These are phyloP conservation scores for Morpho deidamia DNA, from an alignment of 2,888 invertebrate species.

Conservation along the genomic window DNA sequence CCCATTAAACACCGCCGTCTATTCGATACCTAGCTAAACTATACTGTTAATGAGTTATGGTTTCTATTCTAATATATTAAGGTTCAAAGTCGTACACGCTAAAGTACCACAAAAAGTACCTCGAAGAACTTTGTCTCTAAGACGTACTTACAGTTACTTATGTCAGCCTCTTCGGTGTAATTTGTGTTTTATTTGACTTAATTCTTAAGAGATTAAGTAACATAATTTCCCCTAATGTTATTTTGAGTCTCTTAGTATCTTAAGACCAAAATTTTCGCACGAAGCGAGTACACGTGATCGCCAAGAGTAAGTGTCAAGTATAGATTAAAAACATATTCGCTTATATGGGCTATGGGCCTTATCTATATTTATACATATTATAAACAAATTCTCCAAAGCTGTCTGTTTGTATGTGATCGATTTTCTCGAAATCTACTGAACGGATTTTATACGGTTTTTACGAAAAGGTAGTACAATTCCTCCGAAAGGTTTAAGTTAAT, in stretches of 20 bases:
- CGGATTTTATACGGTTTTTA: no score
- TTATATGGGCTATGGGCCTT: no score
- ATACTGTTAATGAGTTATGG: neutral
- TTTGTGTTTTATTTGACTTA: neutral
- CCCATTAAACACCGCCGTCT: constrained; percentile 23
- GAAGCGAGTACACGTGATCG: no score
- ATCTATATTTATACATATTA: no score
- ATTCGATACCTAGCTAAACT: neutral
- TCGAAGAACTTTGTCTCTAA: neutral
- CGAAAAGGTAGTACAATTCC: no score
- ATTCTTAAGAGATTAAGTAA: neutral
- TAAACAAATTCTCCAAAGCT: no score
- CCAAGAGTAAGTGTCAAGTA: no score
- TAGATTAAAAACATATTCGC: no score
- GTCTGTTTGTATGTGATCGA: no score
- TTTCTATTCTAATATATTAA: neutral
- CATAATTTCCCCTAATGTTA: neutral
- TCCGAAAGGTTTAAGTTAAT: no score
- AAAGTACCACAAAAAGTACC: neutral
- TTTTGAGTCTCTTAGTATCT: neutral
- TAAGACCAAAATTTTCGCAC: no score
- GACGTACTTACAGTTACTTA: neutral
- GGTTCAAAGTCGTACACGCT: neutral
- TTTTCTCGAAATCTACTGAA: no score
- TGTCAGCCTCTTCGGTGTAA: neutral